Conservation (phyloP, 2,888 invertebrate genomes). For the Drosophila anceps region DNA sequence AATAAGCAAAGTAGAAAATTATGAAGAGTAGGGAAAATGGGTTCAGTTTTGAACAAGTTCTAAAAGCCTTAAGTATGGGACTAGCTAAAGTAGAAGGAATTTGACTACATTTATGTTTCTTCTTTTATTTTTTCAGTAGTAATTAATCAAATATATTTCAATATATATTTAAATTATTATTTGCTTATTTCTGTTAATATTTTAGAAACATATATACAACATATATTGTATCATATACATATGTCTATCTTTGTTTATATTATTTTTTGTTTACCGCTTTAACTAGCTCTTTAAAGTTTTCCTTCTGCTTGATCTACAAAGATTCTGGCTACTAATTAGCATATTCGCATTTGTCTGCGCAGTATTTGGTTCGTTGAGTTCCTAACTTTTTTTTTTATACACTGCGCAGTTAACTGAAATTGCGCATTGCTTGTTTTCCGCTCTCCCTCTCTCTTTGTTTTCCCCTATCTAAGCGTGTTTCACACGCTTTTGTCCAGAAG, state of each 20-base stretch:
- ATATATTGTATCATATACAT: too few species aligned
- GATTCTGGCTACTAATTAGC: not conserved
- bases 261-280: not conserved
- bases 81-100: too few species aligned
- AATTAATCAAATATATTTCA: too few species aligned
- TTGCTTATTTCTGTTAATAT: too few species aligned
- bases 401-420: slow-evolving; percentile 35
- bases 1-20: too few species aligned
- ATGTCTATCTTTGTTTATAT: not conserved
- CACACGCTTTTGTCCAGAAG: slow-evolving; percentile 49
- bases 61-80: too few species aligned
- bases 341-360: slow-evolving; percentile 7
- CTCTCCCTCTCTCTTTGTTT: not conserved
- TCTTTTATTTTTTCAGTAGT: too few species aligned
- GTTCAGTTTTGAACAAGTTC: too few species aligned
- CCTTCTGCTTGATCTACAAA: not conserved
- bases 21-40: too few species aligned
- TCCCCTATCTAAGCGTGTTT: slow-evolving; percentile 17
- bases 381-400: slow-evolving; percentile 9
- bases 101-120: too few species aligned
- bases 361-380: slow-evolving; percentile 22
- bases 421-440: slow-evolving; percentile 29
- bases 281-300: not conserved
- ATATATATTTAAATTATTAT: too few species aligned
- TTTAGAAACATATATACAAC: too few species aligned